Evolutionary conservation across 1,140 invertebrate species (phyloP), one percentile per base, ranked within the genome.

Genomic region (Ceratoteleas bidentatus): DNA sequence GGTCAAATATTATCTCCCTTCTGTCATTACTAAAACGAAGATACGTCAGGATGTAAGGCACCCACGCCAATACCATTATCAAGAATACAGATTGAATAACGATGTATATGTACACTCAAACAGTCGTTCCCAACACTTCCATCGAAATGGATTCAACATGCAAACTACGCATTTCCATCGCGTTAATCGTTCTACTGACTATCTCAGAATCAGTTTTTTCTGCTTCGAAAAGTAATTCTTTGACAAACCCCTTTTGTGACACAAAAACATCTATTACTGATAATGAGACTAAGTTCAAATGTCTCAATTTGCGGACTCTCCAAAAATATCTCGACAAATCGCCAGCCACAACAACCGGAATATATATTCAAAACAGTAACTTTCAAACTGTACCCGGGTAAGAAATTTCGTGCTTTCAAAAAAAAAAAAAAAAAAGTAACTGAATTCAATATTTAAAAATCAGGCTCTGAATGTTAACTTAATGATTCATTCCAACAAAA

Each of bases 331-430:
- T 76, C 11, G 73, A 68, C n/a, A 66, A 68, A 10, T 49, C 62
- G 24, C 36, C 16, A 15, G 13, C n/a, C 8, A 24, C 32, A 3
- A 69, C 58, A 2, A 62, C 36, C 13, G 34, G 6, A 2, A 69
- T 77, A 3, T 34, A 40, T 13, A 43, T 77, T 40, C n/a, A 56
- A n/a, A 54, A 62, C 34, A 69, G 64, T 0, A 62, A 69, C 3
- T 15, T 77, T n/a, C 74, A 62, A 69, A 77, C 36, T 9, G 38
- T 77, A n/a, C 74, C 74, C 11, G 74, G 74, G 74, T 78, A 78
- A n/a, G 36, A 53, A 47, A 6, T 43, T 13, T 6, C 16, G 38
- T 11, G 6, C 38, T 40, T 40, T 6, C 2, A 11, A 6, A 40
- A 40, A 40, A 10, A 8, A 11, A 40, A n/a, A n/a, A n/a, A n/a